A percentile compares a stretch with the other conserved stretches of the same genome.
Evolutionary conservation across 1,140 invertebrate species (phyloP).

Genomic region (Popillia japonica): DNA sequence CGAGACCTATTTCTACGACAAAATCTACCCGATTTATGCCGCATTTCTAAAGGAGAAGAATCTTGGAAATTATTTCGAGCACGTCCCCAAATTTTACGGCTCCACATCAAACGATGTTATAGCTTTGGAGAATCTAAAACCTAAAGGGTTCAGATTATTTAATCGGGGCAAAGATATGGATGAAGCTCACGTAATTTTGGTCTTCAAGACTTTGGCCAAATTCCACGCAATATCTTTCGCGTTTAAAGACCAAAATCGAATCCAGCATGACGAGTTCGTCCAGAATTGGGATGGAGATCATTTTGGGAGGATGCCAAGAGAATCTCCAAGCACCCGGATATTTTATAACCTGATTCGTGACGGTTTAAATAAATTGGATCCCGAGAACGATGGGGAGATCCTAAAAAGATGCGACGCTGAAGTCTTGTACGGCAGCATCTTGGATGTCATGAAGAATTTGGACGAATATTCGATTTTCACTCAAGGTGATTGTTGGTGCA

Average conservation of each 20-base stretch:
- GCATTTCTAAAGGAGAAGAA: not conserved
- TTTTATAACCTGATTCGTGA: not conserved
- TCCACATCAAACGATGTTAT: constrained; percentile 60
- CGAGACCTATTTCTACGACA: not conserved
- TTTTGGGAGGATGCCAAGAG: not conserved
- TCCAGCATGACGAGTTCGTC: not conserved
- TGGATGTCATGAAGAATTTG: not conserved
- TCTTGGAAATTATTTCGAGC: constrained; percentile 44
- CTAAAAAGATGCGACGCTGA: not conserved
- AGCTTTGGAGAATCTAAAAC: constrained; percentile 65
- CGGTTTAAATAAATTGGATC: not conserved
- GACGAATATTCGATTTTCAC: constrained; percentile 57
- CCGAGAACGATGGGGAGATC: not conserved
- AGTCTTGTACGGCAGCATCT: not conserved
- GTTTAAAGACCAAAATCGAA: constrained; percentile 59
- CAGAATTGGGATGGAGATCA: not conserved
- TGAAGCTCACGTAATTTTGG: constrained; percentile 59
- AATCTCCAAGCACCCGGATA: not conserved
- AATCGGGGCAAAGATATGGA: constrained; percentile 61
- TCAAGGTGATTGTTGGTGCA: constrained; percentile 66
- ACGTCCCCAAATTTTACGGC: constrained; percentile 59
- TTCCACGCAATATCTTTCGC: constrained; percentile 65
- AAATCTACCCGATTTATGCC: not conserved
- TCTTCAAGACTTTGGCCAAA: constrained; percentile 63
- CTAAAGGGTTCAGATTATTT: constrained; percentile 60